Conservation (phyloP, 2,888 invertebrate species). For the Sericinus montela region DNA sequence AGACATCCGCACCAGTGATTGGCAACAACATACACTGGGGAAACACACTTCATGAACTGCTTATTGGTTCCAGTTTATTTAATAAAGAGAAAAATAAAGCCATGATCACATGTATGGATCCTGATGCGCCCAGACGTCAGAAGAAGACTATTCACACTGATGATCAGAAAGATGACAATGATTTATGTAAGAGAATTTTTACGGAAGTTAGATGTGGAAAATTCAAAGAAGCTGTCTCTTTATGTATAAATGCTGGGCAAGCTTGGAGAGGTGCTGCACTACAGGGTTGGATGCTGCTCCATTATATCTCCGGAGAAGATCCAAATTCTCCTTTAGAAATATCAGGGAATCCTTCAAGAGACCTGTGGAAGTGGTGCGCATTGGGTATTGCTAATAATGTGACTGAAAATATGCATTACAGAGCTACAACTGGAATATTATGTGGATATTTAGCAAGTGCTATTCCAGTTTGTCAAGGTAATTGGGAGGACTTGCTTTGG, state of each 20-base stretch:
- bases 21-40: constrained; percentile 91
- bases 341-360: constrained; percentile 90
- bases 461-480: constrained; percentile 85
- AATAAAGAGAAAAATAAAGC: constrained; percentile 63
- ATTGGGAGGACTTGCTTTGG: constrained; percentile 96
- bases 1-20: constrained; percentile 62
- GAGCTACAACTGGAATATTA: constrained; percentile 86
- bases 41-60: constrained; percentile 90
- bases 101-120: constrained; percentile 87
- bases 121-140: constrained; percentile 92
- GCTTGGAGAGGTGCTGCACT: constrained; percentile 94
- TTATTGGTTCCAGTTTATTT: constrained; percentile 70
- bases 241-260: constrained; percentile 93
- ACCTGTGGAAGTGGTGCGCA: constrained; percentile 88
- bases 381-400: constrained; percentile 80
- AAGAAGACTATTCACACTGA: constrained; percentile 89
- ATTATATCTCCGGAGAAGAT: constrained; percentile 88
- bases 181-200: constrained; percentile 81
- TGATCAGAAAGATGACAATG: constrained; percentile 87
- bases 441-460: constrained; percentile 90
- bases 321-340: constrained; percentile 74
- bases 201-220: constrained; percentile 91
- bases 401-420: constrained; percentile 75
- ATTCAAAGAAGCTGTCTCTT: constrained; percentile 89
- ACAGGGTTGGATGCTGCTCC: constrained; percentile 93